phyloP scores from a whole-genome alignment of 1,140 invertebrate species.

The Lutraria rhynchaena region DNA sequence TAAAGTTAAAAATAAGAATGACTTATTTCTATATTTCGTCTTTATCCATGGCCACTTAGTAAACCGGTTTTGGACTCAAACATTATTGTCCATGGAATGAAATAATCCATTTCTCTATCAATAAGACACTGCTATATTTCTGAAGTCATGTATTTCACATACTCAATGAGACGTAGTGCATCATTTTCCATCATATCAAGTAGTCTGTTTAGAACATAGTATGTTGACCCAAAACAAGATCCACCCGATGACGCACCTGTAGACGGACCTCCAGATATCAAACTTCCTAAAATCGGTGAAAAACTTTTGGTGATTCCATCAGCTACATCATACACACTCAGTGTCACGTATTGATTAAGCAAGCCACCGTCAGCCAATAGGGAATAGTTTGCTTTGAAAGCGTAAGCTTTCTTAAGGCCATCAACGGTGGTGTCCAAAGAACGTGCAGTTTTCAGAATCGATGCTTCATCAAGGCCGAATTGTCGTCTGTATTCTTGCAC shows the following conservation, averaged over 20 bases:
- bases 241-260: neutral
- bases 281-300: conserved; percentile 41
- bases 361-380: conserved; percentile 42
- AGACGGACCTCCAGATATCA: neutral
- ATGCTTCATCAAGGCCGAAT: conserved; percentile 47
- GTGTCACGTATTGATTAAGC: conserved; percentile 37
- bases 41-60: neutral
- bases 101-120: neutral
- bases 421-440: conserved; percentile 45
- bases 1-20: neutral
- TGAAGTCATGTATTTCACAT: conserved; percentile 45
- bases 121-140: conserved; percentile 17
- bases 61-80: neutral
- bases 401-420: conserved; percentile 44
- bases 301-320: conserved; percentile 51
- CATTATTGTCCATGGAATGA: neutral
- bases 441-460: conserved; percentile 31
- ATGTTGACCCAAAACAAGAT: conserved; percentile 45
- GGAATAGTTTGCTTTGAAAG: conserved; percentile 55
- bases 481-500: conserved; percentile 51
- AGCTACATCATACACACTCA: conserved; percentile 50
- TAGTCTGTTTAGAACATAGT: conserved; percentile 46
- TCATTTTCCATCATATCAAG: conserved; percentile 55
- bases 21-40: neutral
- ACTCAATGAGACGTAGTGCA: conserved; percentile 51